phyloP scores from a whole-genome alignment of 2,888 invertebrate genomes.

The Entomobrya multifasciata region DNA sequence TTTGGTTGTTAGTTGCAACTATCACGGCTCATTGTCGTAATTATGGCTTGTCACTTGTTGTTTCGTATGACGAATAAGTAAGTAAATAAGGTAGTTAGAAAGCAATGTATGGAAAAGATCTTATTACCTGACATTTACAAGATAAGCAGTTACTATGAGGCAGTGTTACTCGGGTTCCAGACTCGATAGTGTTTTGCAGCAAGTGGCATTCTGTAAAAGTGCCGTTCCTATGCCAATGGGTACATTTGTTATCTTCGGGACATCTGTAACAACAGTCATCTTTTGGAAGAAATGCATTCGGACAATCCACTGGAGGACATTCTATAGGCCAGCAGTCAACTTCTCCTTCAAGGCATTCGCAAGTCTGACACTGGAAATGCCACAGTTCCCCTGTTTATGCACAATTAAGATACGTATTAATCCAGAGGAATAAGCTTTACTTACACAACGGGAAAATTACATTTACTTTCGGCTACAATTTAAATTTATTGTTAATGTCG shows the following conservation, averaged over 20 bases:
- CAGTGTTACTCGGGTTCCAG: constrained; percentile 81
- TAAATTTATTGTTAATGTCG: constrained; percentile 10
- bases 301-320: constrained; percentile 88
- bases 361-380: constrained; percentile 95
- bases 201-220: constrained; percentile 84
- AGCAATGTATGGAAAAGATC: too few relatives aligned
- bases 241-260: constrained; percentile 82
- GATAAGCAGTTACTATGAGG: constrained; percentile 86
- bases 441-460: too few relatives aligned
- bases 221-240: constrained; percentile 81
- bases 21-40: too few relatives aligned
- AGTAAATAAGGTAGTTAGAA: neutral
- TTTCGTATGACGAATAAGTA: too few relatives aligned
- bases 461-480: neutral
- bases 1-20: too few relatives aligned
- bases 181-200: constrained; percentile 82
- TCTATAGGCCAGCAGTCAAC: constrained; percentile 94
- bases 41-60: too few relatives aligned
- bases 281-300: constrained; percentile 85
- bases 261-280: constrained; percentile 89
- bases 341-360: constrained; percentile 94
- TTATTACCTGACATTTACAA: constrained; percentile 87
- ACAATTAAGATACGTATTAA: too few relatives aligned
- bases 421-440: too few relatives aligned
- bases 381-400: constrained; percentile 87